phyloP scores from a whole-genome alignment of 1,140 invertebrate species.

The Plectrocnemia conspersa region DNA sequence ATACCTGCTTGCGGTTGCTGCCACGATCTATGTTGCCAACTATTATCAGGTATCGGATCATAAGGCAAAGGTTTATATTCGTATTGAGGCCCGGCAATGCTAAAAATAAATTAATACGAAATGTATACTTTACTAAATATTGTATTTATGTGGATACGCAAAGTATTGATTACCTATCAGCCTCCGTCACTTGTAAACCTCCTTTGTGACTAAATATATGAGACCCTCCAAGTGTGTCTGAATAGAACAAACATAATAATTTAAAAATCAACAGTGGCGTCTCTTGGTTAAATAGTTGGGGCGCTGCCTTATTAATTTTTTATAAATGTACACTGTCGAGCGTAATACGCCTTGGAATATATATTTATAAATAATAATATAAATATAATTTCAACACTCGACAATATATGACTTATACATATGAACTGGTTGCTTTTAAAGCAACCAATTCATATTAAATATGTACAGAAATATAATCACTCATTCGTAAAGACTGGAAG shows the following conservation, averaged over 20 bases:
- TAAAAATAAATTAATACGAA: constrained; percentile 16
- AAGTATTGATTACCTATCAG: constrained; percentile 45
- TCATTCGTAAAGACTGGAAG: too few relatives aligned
- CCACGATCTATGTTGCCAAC: constrained; percentile 31
- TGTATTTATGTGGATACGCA: not conserved
- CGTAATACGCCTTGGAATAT: too few relatives aligned
- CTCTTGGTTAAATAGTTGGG: too few relatives aligned
- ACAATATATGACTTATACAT: constrained; percentile 3
- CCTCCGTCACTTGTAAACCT: constrained; percentile 54
- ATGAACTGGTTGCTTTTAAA: not conserved
- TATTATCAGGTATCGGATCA: constrained; percentile 27
- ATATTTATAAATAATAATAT: constrained; percentile 16
- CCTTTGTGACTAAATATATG: constrained; percentile 66
- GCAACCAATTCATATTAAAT: too few relatives aligned
- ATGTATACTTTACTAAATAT: not conserved
- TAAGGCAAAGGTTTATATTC: constrained; percentile 33
- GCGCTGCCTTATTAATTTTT: too few relatives aligned
- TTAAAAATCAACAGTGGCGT: too few relatives aligned
- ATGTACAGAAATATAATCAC: too few relatives aligned
- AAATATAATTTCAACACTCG: constrained; percentile 11
- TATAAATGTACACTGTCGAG: too few relatives aligned
- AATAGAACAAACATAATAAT: too few relatives aligned
- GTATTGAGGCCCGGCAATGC: constrained; percentile 25
- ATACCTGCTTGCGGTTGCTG: constrained; percentile 27
- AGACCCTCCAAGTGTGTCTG: constrained; percentile 38